phyloP scores from a whole-genome alignment of 2,113 vertebrate genomes.

The Mungos mungo region DNA sequence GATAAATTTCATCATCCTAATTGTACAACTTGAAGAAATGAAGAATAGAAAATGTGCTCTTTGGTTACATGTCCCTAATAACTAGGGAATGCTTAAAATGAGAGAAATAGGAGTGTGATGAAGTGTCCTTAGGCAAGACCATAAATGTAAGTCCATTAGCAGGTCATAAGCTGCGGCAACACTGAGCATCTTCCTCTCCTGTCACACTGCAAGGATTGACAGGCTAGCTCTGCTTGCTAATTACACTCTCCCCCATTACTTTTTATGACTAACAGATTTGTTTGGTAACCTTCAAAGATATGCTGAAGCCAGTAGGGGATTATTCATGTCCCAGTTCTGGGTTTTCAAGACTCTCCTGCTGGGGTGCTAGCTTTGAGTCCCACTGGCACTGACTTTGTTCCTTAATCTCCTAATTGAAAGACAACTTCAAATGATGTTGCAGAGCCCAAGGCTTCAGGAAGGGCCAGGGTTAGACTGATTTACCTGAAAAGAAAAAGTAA shows the following conservation, averaged over 20 bases:
- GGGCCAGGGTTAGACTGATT: not conserved
- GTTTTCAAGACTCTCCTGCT: conserved; percentile 45
- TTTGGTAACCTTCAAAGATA: conserved; percentile 54
- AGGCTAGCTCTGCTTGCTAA: conserved; percentile 10
- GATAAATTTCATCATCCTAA: not conserved
- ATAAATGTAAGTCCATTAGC: not conserved
- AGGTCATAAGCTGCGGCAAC: not conserved
- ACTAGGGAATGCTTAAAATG: not conserved
- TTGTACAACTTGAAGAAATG: conserved; percentile 5
- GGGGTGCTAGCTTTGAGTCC: conserved; percentile 42
- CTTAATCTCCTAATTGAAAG: conserved; percentile 74
- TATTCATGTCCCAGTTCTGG: conserved; percentile 27
- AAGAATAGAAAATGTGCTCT: conserved; percentile 14
- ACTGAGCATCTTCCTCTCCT: not conserved
- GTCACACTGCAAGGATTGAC: not conserved
- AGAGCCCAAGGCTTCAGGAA: not conserved
- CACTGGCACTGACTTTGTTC: conserved; percentile 44
- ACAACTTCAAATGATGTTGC: conserved; percentile 58
- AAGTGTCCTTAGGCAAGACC: not conserved
- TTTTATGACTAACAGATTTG: conserved; percentile 49
- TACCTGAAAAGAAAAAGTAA: conserved; percentile 9
- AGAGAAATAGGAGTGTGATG: not conserved
- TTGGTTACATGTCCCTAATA: not conserved
- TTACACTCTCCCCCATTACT: not conserved
- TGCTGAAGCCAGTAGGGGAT: conserved; percentile 31